Conservation (phyloP, 2,113 vertebrate genomes). For the Tyrannus savana region DNA sequence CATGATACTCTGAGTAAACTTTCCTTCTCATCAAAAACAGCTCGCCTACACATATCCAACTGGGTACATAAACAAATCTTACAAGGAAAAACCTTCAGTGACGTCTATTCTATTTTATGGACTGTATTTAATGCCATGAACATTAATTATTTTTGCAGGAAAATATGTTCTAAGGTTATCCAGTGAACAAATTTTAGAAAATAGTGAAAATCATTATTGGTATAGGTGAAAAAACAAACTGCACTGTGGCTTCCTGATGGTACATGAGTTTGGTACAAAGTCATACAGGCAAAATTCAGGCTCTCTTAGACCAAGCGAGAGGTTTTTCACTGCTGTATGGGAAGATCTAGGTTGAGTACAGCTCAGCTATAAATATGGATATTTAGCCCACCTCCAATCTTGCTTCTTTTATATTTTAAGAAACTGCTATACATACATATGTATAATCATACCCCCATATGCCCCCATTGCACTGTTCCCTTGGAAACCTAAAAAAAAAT, state of each 20-base stretch:
- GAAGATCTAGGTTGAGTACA: not conserved
- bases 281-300: not conserved
- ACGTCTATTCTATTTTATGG: not conserved
- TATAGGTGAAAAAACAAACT: not conserved
- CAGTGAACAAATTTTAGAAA: not conserved
- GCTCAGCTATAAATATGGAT: not conserved
- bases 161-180: not conserved
- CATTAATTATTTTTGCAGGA: not conserved
- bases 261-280: not conserved
- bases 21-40: not conserved
- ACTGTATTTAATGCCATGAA: not conserved
- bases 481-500: not conserved
- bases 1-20: not conserved
- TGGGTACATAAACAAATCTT: not conserved
- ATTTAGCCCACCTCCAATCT: not conserved
- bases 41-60: not conserved
- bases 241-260: not conserved
- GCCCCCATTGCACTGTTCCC: not conserved
- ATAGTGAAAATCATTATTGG: not conserved
- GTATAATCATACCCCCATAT: not conserved
- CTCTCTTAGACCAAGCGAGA: not conserved
- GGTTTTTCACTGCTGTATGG: not conserved
- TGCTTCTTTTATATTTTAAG: constrained; percentile 1
- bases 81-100: not conserved
- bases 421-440: not conserved